Conservation (phyloP, 2,888 invertebrate species). For the Drosophila fungiperda region DNA sequence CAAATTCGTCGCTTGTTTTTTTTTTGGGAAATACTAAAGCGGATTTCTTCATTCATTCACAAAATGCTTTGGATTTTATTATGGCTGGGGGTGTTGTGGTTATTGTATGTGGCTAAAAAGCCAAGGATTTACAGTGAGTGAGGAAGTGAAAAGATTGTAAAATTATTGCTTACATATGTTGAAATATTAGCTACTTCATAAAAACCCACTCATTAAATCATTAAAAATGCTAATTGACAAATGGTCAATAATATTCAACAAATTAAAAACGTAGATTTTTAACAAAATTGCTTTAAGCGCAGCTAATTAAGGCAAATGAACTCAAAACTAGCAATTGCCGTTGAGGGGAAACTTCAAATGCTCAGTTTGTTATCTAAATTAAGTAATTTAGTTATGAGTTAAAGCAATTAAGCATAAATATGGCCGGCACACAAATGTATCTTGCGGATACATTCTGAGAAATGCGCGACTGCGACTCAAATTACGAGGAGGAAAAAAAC, state of each 20-base stretch:
- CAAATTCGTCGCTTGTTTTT: conserved; percentile 2
- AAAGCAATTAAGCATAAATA: conserved; percentile 70
- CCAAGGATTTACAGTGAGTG: conserved; percentile 55
- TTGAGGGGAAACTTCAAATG: neutral
- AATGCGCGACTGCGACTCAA: conserved; percentile 44
- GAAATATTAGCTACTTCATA: neutral
- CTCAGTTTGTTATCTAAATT: conserved; percentile 59
- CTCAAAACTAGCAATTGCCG: conserved; percentile 5
- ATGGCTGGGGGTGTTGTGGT: conserved; percentile 60
- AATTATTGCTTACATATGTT: neutral
- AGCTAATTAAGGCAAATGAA: neutral
- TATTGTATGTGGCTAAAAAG: conserved; percentile 44
- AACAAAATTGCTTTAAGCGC: neutral
- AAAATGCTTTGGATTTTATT: conserved; percentile 69
- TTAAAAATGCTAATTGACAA: neutral
- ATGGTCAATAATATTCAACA: neutral
- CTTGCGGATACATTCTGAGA: conserved; percentile 62
- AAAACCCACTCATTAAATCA: neutral
- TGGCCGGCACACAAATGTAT: conserved; percentile 42
- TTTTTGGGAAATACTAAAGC: conserved; percentile 14
- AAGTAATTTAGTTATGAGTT: conserved; percentile 60
- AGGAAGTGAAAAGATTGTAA: neutral
- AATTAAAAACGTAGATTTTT: neutral
- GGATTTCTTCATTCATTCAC: conserved; percentile 23
- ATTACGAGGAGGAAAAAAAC: conserved; percentile 46